These are phyloP conservation scores for Caradrina kadenii DNA, from an alignment of 2,888 invertebrate genomes.

Conservation along the genomic window DNA sequence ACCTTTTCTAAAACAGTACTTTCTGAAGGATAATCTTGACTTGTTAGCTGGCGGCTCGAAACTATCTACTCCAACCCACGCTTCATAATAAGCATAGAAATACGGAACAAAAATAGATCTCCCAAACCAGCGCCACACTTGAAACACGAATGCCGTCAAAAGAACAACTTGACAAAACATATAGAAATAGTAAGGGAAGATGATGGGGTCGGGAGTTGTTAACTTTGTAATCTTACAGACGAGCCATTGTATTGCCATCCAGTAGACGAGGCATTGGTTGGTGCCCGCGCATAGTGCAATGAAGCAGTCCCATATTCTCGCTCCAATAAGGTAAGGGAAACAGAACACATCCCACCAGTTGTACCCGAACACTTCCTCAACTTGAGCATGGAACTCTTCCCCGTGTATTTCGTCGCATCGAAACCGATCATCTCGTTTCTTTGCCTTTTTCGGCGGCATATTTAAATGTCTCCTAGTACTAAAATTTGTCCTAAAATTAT, in stretches of 20 bases:
- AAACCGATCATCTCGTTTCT: conserved; percentile 57
- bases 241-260: conserved; percentile 84
- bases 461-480: conserved; percentile 42
- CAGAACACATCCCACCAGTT: conserved; percentile 85
- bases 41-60: too few species aligned
- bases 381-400: conserved; percentile 75
- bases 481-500: conserved; percentile 1
- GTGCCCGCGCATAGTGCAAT: conserved; percentile 78
- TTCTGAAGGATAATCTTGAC: too few species aligned
- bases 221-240: conserved; percentile 81
- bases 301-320: conserved; percentile 79
- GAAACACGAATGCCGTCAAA: conserved; percentile 71
- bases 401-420: conserved; percentile 73
- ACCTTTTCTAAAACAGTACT: too few species aligned
- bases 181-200: conserved; percentile 85
- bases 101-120: conserved; percentile 75
- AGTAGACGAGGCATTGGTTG: conserved; percentile 82
- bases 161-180: conserved; percentile 83
- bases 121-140: conserved; percentile 79
- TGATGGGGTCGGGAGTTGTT: conserved; percentile 80
- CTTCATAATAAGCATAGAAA: conserved; percentile 69
- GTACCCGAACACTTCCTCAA: conserved; percentile 76
- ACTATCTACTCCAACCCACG: conserved; percentile 52
- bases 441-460: conserved; percentile 71
- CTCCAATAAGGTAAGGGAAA: conserved; percentile 81